Conservation (phyloP, 1,140 invertebrate genomes). For the Neomicropteryx cornuta region DNA sequence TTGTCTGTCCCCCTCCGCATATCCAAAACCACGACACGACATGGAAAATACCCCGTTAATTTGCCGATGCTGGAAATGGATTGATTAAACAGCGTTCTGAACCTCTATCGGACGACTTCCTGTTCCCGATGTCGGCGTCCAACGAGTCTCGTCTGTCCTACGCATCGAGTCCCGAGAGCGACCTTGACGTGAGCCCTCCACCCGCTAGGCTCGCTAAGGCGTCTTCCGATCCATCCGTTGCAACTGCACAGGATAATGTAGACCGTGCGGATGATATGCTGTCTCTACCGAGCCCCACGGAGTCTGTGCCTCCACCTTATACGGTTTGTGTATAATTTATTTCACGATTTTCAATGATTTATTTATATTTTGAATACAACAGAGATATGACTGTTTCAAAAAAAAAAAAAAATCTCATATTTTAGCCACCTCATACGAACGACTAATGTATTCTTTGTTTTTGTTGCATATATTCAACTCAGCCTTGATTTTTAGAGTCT, state of each 20-base stretch:
- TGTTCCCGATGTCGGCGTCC: conserved; percentile 91
- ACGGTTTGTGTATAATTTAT: conserved; percentile 57
- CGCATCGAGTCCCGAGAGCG: conserved; percentile 90
- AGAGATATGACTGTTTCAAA: no score
- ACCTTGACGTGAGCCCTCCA: conserved; percentile 75
- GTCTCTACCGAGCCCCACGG: conserved; percentile 37
- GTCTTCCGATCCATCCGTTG: conserved; percentile 73
- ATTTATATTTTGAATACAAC: no score
- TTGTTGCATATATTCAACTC: no score
- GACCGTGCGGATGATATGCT: conserved; percentile 43
- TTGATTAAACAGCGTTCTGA: conserved; percentile 48
- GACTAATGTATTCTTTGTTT: no score
- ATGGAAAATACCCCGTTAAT: no score
- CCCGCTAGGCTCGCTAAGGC: conserved; percentile 67
- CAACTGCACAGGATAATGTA: conserved; percentile 49
- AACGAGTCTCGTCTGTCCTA: conserved; percentile 72
- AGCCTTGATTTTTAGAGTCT: no score
- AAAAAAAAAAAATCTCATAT: no score
- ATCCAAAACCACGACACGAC: no score
- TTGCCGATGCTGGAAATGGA: no score
- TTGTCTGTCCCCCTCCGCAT: conserved; percentile 5
- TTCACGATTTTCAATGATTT: no score
- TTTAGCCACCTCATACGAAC: no score
- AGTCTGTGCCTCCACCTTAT: conserved; percentile 60
- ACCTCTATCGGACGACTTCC: conserved; percentile 87